Evolutionary conservation across 2,888 invertebrate genomes (phyloP).

Genomic region (Melinaea menophilus): DNA sequence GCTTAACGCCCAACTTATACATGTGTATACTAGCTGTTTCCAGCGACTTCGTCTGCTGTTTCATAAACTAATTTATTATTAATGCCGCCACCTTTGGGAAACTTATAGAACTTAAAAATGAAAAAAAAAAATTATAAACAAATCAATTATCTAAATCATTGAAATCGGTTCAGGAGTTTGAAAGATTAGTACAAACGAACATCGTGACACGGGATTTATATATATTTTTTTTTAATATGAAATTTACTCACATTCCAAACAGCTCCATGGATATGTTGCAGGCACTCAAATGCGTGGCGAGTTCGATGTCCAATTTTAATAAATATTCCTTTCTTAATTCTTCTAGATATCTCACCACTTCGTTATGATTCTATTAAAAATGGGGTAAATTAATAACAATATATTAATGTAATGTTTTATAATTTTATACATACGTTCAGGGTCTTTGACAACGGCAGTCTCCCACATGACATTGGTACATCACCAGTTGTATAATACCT

Average conservation of each 20-base stretch:
- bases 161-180: too few species aligned
- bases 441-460: slow-evolving; percentile 59
- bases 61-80: too few species aligned
- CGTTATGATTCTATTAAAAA: slow-evolving; percentile 62
- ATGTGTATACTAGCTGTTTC: too few species aligned
- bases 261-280: slow-evolving; percentile 90
- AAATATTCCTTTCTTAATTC: slow-evolving; percentile 81
- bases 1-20: too few species aligned
- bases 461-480: slow-evolving; percentile 68
- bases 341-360: slow-evolving; percentile 80
- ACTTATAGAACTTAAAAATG: too few species aligned
- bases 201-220: too few species aligned
- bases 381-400: not conserved
- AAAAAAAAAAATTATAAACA: too few species aligned
- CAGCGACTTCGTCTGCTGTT: too few species aligned
- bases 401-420: not conserved
- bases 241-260: slow-evolving; percentile 86
- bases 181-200: too few species aligned
- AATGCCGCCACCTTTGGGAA: too few species aligned
- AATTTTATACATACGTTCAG: slow-evolving; percentile 50
- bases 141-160: too few species aligned
- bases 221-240: not conserved
- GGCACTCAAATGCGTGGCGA: slow-evolving; percentile 80
- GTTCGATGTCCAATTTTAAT: slow-evolving; percentile 68
- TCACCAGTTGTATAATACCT: slow-evolving; percentile 81